Conservation (phyloP, 1,140 invertebrate genomes). For the Batillaria attramentaria region DNA sequence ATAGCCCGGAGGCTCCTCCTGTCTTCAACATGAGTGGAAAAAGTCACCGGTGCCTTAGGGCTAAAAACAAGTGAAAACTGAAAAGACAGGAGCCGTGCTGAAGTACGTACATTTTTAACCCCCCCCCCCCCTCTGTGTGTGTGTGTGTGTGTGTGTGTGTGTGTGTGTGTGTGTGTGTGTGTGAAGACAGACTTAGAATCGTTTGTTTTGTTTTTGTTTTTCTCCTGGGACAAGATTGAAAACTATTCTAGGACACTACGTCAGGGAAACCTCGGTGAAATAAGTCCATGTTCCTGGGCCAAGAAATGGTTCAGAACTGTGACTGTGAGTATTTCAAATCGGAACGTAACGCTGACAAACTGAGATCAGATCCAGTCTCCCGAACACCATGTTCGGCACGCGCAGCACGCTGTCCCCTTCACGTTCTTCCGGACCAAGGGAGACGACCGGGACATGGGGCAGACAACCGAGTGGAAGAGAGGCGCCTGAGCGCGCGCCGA, state of each 20-base stretch:
- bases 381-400: conserved; percentile 12
- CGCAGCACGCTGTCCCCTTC: background rate
- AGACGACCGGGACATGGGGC: conserved; percentile 2
- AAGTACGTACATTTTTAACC: background rate
- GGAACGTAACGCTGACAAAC: too few species aligned
- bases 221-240: too few species aligned
- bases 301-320: too few species aligned
- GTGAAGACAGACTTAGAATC: background rate
- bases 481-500: background rate
- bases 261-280: too few species aligned
- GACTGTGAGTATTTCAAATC: too few species aligned
- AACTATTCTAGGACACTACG: too few species aligned
- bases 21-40: too few species aligned
- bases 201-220: too few species aligned
- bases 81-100: background rate
- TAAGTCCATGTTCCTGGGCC: too few species aligned
- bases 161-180: background rate
- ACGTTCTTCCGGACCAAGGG: background rate
- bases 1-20: background rate
- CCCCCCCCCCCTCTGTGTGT: background rate
- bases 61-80: background rate
- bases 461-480: conserved; percentile 23
- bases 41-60: too few species aligned
- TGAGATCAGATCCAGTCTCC: too few species aligned
- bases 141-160: background rate